phyloP scores from a whole-genome alignment of 2,113 vertebrate genomes.

The Sorex fumeus region DNA sequence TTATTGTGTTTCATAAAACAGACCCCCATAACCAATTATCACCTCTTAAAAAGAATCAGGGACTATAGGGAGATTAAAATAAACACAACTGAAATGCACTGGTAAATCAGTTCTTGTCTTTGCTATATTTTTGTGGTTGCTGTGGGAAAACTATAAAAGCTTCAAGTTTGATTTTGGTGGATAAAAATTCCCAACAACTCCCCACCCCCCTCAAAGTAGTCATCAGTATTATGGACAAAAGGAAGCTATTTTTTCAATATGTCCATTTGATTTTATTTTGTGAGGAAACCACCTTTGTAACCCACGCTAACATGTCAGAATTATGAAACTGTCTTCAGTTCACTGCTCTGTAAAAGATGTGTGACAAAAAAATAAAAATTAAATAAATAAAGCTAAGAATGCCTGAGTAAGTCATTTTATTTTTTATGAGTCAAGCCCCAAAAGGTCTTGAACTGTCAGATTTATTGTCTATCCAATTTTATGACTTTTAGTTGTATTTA shows the following conservation, averaged over 20 bases:
- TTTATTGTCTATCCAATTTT: slow-evolving; percentile 90
- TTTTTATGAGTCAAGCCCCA: slow-evolving; percentile 88
- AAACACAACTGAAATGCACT: neutral
- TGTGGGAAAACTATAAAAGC: neutral
- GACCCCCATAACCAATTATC: neutral
- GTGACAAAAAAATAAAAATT: slow-evolving; percentile 63
- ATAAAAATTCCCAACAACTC: neutral
- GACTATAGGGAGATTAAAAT: neutral
- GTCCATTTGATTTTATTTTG: slow-evolving; percentile 77
- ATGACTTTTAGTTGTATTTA: slow-evolving; percentile 90
- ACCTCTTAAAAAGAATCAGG: neutral
- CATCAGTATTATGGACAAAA: slow-evolving; percentile 64
- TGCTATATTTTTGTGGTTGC: slow-evolving; percentile 13
- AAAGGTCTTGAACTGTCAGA: slow-evolving; percentile 91
- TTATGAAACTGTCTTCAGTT: slow-evolving; percentile 83
- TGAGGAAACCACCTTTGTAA: slow-evolving; percentile 78
- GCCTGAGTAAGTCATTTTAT: slow-evolving; percentile 89
- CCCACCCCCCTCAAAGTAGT: slow-evolving; percentile 43
- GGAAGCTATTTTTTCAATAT: slow-evolving; percentile 76
- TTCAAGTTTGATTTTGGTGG: slow-evolving; percentile 73
- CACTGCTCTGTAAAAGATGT: slow-evolving; percentile 82
- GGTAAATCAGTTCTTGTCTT: neutral
- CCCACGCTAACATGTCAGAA: slow-evolving; percentile 81
- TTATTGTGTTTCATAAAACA: slow-evolving; percentile 14
- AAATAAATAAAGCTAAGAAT: slow-evolving; percentile 85